Evolutionary conservation across 2,113 vertebrate species (phyloP).

Genomic region (Siphamia tubifer): DNA sequence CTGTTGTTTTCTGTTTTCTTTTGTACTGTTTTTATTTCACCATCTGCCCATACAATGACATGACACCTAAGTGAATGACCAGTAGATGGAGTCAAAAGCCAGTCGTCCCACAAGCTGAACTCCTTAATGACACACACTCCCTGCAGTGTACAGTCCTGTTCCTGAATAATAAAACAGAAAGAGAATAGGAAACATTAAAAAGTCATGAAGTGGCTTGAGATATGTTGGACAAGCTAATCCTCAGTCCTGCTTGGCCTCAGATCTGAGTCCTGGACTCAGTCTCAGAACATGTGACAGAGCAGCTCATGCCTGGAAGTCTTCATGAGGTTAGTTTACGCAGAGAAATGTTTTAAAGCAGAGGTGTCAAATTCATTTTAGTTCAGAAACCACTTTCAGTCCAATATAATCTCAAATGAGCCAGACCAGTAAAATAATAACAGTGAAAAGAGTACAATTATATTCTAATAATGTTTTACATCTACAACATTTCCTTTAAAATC

Average conservation of each 20-base stretch:
- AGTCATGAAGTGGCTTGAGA: constrained; percentile 20
- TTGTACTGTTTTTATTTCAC: not conserved
- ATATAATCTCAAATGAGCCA: too few relatives aligned
- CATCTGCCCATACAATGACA: not conserved
- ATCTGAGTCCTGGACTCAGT: not conserved
- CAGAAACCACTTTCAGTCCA: too few relatives aligned
- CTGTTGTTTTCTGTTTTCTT: constrained; percentile 1
- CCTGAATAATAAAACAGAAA: constrained; percentile 38
- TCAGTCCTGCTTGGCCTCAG: not conserved
- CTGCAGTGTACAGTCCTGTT: not conserved
- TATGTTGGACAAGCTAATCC: constrained; percentile 1
- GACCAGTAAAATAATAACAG: too few relatives aligned
- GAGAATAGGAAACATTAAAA: constrained; percentile 22
- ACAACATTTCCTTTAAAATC: too few relatives aligned
- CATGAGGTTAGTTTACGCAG: not conserved
- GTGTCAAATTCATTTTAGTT: too few relatives aligned
- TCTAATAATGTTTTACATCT: too few relatives aligned
- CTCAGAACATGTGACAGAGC: not conserved
- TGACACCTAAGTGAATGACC: constrained; percentile 22
- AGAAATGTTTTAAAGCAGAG: not conserved
- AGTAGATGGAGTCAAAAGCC: constrained; percentile 63
- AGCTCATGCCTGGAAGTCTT: not conserved
- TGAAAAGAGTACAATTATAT: too few relatives aligned
- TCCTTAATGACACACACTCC: constrained; percentile 9
- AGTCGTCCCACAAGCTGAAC: not conserved